These are phyloP conservation scores for Agonopterix subpropinquella DNA, from an alignment of 2,888 invertebrate genomes.

Conservation along the genomic window DNA sequence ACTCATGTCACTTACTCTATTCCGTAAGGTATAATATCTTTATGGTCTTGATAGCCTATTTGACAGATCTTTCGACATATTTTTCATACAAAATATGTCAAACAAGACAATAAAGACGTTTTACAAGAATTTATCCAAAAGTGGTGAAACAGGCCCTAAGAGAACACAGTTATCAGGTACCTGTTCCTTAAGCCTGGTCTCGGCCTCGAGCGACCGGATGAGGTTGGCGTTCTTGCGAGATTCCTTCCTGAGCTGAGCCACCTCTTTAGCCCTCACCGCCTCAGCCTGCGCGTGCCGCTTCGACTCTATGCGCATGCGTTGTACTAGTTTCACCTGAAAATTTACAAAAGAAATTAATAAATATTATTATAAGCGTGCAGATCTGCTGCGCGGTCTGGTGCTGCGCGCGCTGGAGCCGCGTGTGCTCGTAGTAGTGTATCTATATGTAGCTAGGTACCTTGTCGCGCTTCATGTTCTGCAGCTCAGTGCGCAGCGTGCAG, in stretches of 20 bases:
- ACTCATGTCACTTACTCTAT: too few species aligned
- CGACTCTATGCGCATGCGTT: constrained; percentile 94
- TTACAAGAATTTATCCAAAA: background rate
- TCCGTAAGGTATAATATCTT: too few species aligned
- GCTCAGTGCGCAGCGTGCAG: constrained; percentile 83
- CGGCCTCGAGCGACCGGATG: constrained; percentile 91
- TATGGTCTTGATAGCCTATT: too few species aligned
- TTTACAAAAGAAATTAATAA: too few species aligned
- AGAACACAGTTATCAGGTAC: constrained; percentile 18
- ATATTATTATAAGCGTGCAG: too few species aligned
- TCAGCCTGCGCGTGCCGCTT: constrained; percentile 91
- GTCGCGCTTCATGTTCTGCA: constrained; percentile 92
- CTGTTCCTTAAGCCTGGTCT: constrained; percentile 91
- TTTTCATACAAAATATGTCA: too few species aligned
- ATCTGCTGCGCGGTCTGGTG: constrained; percentile 95
- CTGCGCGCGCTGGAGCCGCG: constrained; percentile 87
- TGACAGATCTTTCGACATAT: too few species aligned
- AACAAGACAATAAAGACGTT: too few species aligned
- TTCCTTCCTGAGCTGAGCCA: constrained; percentile 91
- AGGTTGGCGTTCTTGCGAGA: constrained; percentile 90
- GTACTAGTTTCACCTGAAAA: constrained; percentile 85
- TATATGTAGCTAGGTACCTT: constrained; percentile 74
- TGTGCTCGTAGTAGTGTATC: constrained; percentile 83
- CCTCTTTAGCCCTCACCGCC: constrained; percentile 84
- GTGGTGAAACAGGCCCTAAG: background rate